Evolutionary conservation across 2,113 vertebrate genomes (phyloP).

Genomic region (Chaetorhynchus papuensis): DNA sequence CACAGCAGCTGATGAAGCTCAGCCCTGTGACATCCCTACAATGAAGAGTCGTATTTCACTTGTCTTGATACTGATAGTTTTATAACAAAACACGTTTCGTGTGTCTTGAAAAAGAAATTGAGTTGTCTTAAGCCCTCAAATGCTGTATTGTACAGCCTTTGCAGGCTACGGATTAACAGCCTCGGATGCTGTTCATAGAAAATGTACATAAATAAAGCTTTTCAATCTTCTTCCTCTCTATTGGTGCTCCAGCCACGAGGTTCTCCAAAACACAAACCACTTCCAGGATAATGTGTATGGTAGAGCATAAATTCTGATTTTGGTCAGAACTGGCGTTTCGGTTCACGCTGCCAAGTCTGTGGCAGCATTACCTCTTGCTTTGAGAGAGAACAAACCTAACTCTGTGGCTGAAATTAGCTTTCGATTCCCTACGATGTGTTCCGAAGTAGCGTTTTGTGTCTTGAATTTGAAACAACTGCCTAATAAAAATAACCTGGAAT

Average conservation of each 20-base stretch:
- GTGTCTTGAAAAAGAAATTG: not conserved
- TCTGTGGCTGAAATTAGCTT: not conserved
- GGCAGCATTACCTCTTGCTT: not conserved
- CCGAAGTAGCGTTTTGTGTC: not conserved
- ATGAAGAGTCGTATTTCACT: not conserved
- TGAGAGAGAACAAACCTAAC: not conserved
- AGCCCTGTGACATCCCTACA: not conserved
- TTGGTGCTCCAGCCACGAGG: conserved; percentile 9
- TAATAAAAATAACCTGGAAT: conserved; percentile 57
- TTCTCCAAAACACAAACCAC: not conserved
- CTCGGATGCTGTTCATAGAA: not conserved
- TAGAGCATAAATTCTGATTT: not conserved
- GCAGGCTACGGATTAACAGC: not conserved
- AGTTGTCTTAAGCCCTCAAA: not conserved
- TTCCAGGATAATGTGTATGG: not conserved
- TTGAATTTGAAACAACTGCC: not conserved
- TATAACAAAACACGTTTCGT: not conserved
- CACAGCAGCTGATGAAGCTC: not conserved
- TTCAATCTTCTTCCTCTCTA: not conserved
- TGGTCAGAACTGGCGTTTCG: not conserved
- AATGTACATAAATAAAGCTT: not conserved
- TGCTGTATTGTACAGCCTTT: not conserved
- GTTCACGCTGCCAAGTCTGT: not conserved
- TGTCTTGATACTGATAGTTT: not conserved
- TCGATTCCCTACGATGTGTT: not conserved